Conservation (phyloP, 1,140 invertebrate genomes). For the Halictus rubicundus region DNA sequence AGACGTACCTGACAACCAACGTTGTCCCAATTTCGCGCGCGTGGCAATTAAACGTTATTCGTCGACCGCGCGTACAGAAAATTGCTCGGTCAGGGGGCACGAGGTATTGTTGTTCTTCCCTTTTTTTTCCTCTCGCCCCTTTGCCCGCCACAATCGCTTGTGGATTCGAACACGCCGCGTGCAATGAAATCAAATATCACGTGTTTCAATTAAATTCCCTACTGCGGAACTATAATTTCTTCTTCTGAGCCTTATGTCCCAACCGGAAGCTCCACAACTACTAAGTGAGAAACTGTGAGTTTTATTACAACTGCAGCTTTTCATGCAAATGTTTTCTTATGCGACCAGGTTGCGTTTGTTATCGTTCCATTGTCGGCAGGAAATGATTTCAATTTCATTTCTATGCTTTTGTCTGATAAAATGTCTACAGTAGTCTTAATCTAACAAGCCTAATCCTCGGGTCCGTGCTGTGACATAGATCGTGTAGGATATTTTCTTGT, state of each 20-base stretch:
- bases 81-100: conserved; percentile 58
- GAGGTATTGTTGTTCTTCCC: conserved; percentile 42
- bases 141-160: conserved; percentile 35
- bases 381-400: no score
- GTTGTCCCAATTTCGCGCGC: conserved; percentile 64
- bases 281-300: no score
- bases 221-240: not conserved
- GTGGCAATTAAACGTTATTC: conserved; percentile 69
- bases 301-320: no score
- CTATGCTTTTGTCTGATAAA: no score
- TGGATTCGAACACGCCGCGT: conserved; percentile 31
- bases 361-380: no score
- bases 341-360: no score
- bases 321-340: no score
- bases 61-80: conserved; percentile 52
- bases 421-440: no score
- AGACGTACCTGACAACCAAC: conserved; percentile 45
- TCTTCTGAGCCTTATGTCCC: not conserved
- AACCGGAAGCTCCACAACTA: no score
- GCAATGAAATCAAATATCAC: conserved; percentile 46
- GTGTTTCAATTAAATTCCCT: conserved; percentile 52
- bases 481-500: no score
- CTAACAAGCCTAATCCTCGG: no score
- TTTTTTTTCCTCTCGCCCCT: not conserved
- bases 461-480: no score